phyloP scores from a whole-genome alignment of 2,888 invertebrate species.

The Lasioglossum malachurum region DNA sequence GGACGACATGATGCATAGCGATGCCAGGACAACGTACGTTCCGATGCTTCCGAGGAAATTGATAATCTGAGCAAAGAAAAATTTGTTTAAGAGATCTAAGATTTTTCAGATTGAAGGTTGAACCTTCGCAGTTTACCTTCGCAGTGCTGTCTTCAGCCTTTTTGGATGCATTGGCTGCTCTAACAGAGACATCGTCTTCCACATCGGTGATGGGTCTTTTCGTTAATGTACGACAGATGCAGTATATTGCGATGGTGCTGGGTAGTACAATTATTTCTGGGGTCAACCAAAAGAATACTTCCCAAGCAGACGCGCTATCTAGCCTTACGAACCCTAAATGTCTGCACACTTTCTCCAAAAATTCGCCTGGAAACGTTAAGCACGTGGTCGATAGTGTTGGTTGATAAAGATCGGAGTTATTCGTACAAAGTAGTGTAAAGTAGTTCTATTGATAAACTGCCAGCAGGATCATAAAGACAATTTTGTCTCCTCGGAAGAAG shows the following conservation, averaged over 20 bases:
- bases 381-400: background rate
- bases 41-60: slow-evolving; percentile 82
- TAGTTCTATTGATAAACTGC: background rate
- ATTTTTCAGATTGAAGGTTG: background rate
- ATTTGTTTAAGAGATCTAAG: background rate
- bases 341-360: slow-evolving; percentile 88
- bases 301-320: slow-evolving; percentile 86
- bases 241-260: slow-evolving; percentile 85
- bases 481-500: too few species aligned
- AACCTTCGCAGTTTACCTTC: slow-evolving; percentile 75
- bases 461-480: too few species aligned
- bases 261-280: slow-evolving; percentile 91
- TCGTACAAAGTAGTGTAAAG: background rate
- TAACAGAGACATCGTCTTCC: slow-evolving; percentile 70
- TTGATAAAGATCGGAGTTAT: background rate
- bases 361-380: slow-evolving; percentile 83
- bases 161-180: slow-evolving; percentile 52
- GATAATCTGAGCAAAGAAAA: slow-evolving; percentile 85
- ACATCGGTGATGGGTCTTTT: slow-evolving; percentile 74
- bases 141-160: slow-evolving; percentile 74
- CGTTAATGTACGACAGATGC: slow-evolving; percentile 85
- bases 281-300: slow-evolving; percentile 90
- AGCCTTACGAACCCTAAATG: slow-evolving; percentile 90
- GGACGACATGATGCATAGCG: slow-evolving; percentile 90
- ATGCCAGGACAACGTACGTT: slow-evolving; percentile 88